phyloP scores from a whole-genome alignment of 2,113 vertebrate genomes.

The Stictonetta naevosa region DNA sequence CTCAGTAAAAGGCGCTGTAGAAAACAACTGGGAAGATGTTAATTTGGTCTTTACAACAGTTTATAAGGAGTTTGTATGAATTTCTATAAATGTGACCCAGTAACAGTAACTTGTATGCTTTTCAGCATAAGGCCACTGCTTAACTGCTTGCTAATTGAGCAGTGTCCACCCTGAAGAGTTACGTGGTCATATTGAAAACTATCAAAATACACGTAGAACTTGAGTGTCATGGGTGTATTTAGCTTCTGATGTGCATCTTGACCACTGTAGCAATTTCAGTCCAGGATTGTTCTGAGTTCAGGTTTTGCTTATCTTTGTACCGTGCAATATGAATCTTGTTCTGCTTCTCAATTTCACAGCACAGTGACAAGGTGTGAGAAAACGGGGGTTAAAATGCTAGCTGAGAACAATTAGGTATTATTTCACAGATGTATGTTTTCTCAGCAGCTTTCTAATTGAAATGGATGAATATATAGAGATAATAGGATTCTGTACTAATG shows the following conservation, averaged over 20 bases:
- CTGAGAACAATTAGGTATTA: not conserved
- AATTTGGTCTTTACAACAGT: not conserved
- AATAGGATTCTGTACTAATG: not conserved
- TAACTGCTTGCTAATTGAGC: not conserved
- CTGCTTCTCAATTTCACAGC: not conserved
- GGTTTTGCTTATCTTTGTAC: not conserved
- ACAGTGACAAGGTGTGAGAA: not conserved
- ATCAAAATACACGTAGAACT: not conserved
- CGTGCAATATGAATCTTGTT: not conserved
- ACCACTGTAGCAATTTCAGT: not conserved
- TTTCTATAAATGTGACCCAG: not conserved
- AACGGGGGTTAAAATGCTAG: not conserved
- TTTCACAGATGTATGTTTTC: not conserved
- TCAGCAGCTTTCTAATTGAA: not conserved
- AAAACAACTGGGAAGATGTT: not conserved
- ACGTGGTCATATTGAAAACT: not conserved
- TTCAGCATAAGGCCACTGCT: not conserved
- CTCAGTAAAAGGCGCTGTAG: not conserved
- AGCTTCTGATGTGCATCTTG: not conserved
- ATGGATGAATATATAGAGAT: not conserved
- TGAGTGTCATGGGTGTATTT: not conserved
- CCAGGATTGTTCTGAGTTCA: not conserved
- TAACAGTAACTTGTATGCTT: not conserved
- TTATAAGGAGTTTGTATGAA: too few species aligned
- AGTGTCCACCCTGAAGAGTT: not conserved